Percentiles rank a stretch among this genome's conserved stretches.
These are phyloP conservation scores for Micropoecilia bifurca DNA, from an alignment of 2,797 vertebrate species.

Conservation along the genomic window DNA sequence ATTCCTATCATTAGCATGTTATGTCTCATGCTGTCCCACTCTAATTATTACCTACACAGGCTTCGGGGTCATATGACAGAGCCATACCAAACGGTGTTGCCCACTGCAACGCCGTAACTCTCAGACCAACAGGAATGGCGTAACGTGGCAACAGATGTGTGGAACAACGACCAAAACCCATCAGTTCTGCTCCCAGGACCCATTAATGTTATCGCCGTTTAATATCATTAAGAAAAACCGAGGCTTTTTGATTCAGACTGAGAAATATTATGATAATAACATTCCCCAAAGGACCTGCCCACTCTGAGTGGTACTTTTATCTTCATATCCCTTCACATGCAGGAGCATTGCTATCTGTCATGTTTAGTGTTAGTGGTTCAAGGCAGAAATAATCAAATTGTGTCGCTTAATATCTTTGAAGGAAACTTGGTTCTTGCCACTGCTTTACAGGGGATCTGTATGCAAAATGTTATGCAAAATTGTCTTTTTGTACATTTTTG, in stretches of 20 bases:
- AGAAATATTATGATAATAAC: slow-evolving; percentile 75
- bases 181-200: slow-evolving; percentile 66
- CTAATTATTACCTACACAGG: slow-evolving; percentile 60
- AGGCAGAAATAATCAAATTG: slow-evolving; percentile 52
- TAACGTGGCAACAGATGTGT: slow-evolving; percentile 77
- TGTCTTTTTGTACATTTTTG: too few relatives aligned
- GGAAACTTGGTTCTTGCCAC: neutral
- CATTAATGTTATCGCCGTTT: slow-evolving; percentile 69
- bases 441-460: neutral
- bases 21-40: slow-evolving; percentile 52
- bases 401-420: slow-evolving; percentile 27
- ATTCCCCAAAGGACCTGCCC: slow-evolving; percentile 57
- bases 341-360: slow-evolving; percentile 37
- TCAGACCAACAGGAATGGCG: slow-evolving; percentile 65
- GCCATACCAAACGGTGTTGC: slow-evolving; percentile 53
- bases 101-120: slow-evolving; percentile 57
- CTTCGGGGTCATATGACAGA: slow-evolving; percentile 56
- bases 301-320: slow-evolving; percentile 62
- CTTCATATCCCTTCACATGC: slow-evolving; percentile 58
- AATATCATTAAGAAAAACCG: slow-evolving; percentile 73
- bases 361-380: slow-evolving; percentile 42
- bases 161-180: slow-evolving; percentile 58
- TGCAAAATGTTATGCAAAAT: too few relatives aligned
- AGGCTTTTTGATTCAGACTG: slow-evolving; percentile 69
- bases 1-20: slow-evolving; percentile 65